Conservation (phyloP, 2,797 vertebrate species). For the Perodicticus potto region DNA sequence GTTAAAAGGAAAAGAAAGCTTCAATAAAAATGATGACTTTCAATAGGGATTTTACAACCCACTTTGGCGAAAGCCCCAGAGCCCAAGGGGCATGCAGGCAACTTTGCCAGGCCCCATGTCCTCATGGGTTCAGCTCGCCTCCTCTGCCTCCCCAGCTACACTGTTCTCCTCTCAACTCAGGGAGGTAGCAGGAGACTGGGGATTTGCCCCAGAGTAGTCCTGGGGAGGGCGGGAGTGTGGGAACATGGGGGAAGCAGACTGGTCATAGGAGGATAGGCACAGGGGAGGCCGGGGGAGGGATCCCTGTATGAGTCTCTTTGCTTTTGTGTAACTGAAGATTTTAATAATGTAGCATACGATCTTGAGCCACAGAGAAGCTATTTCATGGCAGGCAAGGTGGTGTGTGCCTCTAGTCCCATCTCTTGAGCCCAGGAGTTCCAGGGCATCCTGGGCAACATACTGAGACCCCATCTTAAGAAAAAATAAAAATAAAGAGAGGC, state of each 20-base stretch:
- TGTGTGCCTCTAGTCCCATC: neutral
- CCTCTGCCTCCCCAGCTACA: neutral
- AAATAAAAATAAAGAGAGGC: neutral
- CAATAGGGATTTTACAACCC: neutral
- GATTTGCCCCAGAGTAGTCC: no score
- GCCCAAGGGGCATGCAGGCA: no score
- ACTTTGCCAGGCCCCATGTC: neutral
- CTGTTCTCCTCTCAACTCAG: fast-evolving
- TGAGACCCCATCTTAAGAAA: neutral
- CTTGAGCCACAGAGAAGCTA: neutral
- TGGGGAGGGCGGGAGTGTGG: no score
- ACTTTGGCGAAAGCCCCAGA: neutral
- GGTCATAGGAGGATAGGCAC: fast-evolving
- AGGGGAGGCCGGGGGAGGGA: no score
- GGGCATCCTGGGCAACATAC: neutral
- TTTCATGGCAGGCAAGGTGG: fast-evolving
- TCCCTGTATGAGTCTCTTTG: neutral
- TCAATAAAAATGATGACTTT: neutral
- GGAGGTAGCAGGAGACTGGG: neutral
- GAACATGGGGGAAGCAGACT: neutral
- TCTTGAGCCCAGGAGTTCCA: neutral
- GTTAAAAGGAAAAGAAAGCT: neutral
- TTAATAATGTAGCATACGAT: neutral
- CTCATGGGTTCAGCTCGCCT: fast-evolving
- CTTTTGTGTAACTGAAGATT: neutral